phyloP scores from a whole-genome alignment of 2,113 vertebrate genomes.

The Gallinago paraguaiae region DNA sequence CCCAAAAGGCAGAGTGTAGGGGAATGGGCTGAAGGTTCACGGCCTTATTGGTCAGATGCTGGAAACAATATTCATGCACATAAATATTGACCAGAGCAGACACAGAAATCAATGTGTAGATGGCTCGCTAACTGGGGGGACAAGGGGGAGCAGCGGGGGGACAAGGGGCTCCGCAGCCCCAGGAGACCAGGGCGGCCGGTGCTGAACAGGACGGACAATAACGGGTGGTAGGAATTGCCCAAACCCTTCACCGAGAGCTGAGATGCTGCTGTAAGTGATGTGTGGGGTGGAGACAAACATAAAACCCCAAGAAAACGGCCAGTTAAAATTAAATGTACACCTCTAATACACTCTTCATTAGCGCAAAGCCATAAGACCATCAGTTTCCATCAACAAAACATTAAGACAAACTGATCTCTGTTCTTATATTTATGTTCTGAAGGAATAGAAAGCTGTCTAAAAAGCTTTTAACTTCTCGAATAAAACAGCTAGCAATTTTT shows the following conservation, averaged over 20 bases:
- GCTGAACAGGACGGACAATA: fast-evolving
- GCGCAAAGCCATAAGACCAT: background rate
- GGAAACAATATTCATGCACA: background rate
- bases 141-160: too few relatives aligned
- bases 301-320: background rate
- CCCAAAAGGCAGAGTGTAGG: background rate
- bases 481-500: background rate
- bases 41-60: background rate
- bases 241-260: background rate
- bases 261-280: background rate
- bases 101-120: background rate
- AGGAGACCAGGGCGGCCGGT: fast-evolving
- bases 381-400: background rate
- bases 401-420: background rate
- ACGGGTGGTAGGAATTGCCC: background rate
- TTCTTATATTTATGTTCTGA: background rate
- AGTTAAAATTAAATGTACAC: background rate
- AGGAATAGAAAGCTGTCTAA: background rate
- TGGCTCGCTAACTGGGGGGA: background rate
- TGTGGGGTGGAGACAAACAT: background rate
- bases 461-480: conserved; percentile 14
- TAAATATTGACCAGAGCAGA: background rate
- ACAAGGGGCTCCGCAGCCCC: background rate
- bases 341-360: background rate
- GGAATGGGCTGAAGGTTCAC: background rate